Conservation (phyloP, 2,113 vertebrate species). For the Pica pica region DNA sequence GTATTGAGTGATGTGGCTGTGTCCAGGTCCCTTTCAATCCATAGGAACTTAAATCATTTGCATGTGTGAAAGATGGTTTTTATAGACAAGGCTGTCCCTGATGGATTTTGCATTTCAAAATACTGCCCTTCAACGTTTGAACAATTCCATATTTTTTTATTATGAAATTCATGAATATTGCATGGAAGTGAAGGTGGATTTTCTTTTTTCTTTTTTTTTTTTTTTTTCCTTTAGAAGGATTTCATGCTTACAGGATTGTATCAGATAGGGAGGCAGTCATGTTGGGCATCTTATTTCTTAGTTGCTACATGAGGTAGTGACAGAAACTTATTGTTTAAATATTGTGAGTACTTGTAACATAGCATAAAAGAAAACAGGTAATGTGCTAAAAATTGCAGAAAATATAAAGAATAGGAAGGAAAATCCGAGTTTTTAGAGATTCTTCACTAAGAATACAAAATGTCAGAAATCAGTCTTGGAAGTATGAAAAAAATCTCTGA, state of each 20-base stretch:
- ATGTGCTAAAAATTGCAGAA: not conserved
- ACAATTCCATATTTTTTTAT: constrained; percentile 21
- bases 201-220: not conserved
- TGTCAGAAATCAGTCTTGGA: not conserved
- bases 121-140: constrained; percentile 20
- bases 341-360: not conserved
- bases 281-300: not conserved
- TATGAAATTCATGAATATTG: constrained; percentile 41
- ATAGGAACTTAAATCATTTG: not conserved
- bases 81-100: not conserved
- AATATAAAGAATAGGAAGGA: not conserved
- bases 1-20: not conserved
- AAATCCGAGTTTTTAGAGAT: not conserved
- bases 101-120: constrained; percentile 45
- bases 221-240: not conserved
- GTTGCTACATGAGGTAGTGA: not conserved
- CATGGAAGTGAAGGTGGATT: not conserved
- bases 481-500: not conserved
- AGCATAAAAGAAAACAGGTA: not conserved
- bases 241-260: constrained; percentile 26
- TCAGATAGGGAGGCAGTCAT: not conserved
- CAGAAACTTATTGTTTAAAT: not conserved
- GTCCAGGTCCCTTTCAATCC: not conserved
- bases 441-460: not conserved
- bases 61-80: not conserved